Evolutionary conservation across 2,797 vertebrate genomes (phyloP).

Genomic region (Florisuga fusca): DNA sequence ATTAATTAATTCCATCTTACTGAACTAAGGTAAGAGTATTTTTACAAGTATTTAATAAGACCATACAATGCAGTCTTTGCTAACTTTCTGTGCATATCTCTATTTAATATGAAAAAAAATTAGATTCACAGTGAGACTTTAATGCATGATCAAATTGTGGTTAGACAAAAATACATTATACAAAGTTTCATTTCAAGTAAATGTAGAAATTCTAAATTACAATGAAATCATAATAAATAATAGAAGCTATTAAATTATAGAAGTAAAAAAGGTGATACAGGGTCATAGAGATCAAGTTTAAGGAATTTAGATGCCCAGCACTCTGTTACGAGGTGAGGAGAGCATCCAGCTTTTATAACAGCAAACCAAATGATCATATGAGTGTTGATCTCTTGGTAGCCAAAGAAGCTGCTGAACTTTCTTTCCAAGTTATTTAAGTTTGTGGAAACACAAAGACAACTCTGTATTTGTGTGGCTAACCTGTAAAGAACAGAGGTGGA

Average conservation of each 20-base stretch:
- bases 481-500: background rate
- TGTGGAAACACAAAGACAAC: background rate
- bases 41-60: background rate
- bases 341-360: background rate
- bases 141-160: background rate
- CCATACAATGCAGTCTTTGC: rapidly evolving
- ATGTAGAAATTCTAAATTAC: background rate
- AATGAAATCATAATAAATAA: background rate
- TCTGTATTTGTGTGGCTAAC: background rate
- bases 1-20: background rate
- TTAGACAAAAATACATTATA: background rate
- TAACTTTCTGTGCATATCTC: background rate
- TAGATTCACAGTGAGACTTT: background rate
- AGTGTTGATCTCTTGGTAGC: background rate
- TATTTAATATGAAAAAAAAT: background rate
- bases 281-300: background rate
- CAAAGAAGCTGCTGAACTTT: rapidly evolving
- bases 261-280: background rate
- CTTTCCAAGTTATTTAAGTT: background rate
- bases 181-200: background rate
- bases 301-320: background rate
- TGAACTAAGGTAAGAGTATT: background rate
- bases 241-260: background rate
- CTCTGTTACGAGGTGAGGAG: rapidly evolving
- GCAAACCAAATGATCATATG: background rate